Percentiles rank a stretch among this genome's conserved stretches.
Evolutionary conservation across 1,140 invertebrate genomes (phyloP).

Genomic region (Sarcophaga bullata): DNA sequence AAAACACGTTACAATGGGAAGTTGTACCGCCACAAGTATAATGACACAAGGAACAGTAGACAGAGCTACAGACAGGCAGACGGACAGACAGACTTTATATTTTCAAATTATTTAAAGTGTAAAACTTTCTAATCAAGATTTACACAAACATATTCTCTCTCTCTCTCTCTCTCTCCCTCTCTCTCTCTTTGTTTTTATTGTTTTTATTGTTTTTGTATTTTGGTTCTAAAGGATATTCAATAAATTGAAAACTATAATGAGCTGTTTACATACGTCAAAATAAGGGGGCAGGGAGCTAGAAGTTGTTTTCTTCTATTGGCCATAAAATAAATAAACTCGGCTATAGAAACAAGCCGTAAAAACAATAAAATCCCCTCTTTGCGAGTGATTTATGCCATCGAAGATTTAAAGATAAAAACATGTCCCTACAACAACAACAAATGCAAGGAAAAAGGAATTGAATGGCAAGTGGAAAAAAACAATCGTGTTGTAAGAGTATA

Average conservation of each 20-base stretch:
- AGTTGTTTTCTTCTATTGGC: neutral
- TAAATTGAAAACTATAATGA: conserved; percentile 13
- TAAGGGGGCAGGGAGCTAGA: neutral
- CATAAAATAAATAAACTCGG: neutral
- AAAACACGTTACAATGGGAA: conserved; percentile 27
- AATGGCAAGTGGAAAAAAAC: too few species aligned
- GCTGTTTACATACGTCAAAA: neutral
- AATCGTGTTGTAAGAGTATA: too few species aligned
- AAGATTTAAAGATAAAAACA: conserved; percentile 22
- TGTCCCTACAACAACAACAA: neutral
- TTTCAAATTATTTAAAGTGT: conserved; percentile 19
- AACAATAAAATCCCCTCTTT: neutral
- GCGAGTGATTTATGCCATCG: conserved; percentile 20
- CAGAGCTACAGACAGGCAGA: neutral
- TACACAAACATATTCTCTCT: neutral
- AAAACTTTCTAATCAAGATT: conserved; percentile 22
- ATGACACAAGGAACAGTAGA: neutral
- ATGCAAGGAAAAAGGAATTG: neutral
- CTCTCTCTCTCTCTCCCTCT: too few species aligned
- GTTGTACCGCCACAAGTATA: neutral
- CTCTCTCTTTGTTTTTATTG: neutral
- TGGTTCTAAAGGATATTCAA: conserved; percentile 2
- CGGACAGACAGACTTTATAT: neutral
- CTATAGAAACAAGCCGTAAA: neutral
- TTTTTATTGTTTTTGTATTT: neutral